Base-by-base conservation (phyloP, 2,888 invertebrate species). In the Drepanosiphum platanoidis region DNA sequence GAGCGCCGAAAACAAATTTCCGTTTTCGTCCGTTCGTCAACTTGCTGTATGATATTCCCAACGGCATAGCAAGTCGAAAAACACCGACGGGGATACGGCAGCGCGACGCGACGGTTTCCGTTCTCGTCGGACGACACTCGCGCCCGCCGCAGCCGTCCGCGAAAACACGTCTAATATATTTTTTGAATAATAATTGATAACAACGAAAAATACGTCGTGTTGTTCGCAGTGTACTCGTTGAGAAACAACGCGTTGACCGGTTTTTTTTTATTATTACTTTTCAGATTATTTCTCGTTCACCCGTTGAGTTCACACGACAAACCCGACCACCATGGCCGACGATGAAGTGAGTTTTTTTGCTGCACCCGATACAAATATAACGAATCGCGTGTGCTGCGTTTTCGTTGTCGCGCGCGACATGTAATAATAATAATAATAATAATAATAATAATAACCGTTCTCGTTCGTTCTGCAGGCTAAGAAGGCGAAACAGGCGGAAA, bases 401-500 rank as follows among this genome's bases (percentile, higher is more conserved):
- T 34, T 58, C 2, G 11, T 77, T 58, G n/a, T 27, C n/a, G 8
- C 22, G 30, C 27, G 18, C 42, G 7, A 4, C 8, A 30, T 8
- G 11, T 42, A 42, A 42, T n/a, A n/a, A n/a, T n/a, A n/a, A n/a
- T n/a, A n/a, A n/a, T 46, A 46, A 9, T 15, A 46, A 9, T 46
- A 46, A 9, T 18, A 46, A 15, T 46, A 46, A 15, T 46, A 58
- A 22, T 52, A 18, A 3, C 18, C 46, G 52, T 52, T 2, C 34
- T 27, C 22, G 5, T 27, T 42, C 18, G 27, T 72, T 58, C 39
- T 71, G 15, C 30, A 87, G 87, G 97, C 97, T 93, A 97, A 96
- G 94, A 96, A 96, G 94, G 97, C 95, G 93, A 98, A 97, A 93
- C 97, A 96, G 93, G 95, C 95, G 91, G 97, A 98, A 91, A 97